phyloP scores from a whole-genome alignment of 2,888 invertebrate species.

The Elgonia sp. region DNA sequence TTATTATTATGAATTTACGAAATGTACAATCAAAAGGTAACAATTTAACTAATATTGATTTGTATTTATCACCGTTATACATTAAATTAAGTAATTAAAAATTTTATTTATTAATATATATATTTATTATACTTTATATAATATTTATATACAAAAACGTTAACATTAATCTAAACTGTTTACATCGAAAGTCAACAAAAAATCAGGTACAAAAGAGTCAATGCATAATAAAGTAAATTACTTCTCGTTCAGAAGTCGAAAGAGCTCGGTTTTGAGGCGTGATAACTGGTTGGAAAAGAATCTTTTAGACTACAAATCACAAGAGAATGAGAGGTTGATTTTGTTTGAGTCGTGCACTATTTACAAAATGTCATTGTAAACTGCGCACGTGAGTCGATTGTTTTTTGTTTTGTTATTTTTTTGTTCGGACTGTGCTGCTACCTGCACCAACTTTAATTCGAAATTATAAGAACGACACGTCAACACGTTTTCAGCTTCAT shows the following conservation, averaged over 20 bases:
- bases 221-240: constrained; percentile 59
- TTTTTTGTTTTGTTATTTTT: too few relatives aligned
- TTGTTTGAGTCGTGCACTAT: constrained; percentile 8
- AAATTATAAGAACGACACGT: too few relatives aligned
- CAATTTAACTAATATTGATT: not conserved
- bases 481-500: constrained; percentile 62
- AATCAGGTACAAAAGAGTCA: constrained; percentile 72
- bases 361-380: constrained; percentile 45
- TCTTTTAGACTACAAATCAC: constrained; percentile 60
- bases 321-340: constrained; percentile 30
- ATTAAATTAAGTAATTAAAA: constrained; percentile 15
- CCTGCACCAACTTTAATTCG: not conserved
- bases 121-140: constrained; percentile 21
- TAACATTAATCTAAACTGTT: constrained; percentile 24
- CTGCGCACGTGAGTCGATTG: too few relatives aligned
- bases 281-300: constrained; percentile 61
- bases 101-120: constrained; percentile 1
- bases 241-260: constrained; percentile 62
- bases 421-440: too few relatives aligned
- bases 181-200: constrained; percentile 12
- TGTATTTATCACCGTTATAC: not conserved
- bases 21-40: constrained; percentile 39
- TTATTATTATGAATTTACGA: constrained; percentile 42
- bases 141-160: constrained; percentile 20
- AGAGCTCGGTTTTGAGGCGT: constrained; percentile 60